Evolutionary conservation across 2,888 invertebrate species (phyloP), one percentile per base, ranked within the genome.

Genomic region (Cylindroiulus punctatus): DNA sequence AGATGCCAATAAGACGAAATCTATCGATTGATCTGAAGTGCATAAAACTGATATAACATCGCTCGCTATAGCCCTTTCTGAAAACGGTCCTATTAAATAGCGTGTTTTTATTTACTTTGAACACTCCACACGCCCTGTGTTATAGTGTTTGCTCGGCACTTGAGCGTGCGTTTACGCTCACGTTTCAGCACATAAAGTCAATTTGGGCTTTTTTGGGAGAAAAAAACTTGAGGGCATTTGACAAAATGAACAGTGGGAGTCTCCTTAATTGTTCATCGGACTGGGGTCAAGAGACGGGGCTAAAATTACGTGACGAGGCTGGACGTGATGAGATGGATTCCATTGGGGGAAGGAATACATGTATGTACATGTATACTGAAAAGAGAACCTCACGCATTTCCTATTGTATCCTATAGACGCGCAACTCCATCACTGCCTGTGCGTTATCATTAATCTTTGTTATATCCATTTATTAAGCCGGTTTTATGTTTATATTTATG

Each of bases 31-130:
- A n/a, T 52, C n/a, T 19, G 19, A 19, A 52, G 52, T 52, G n/a
- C 12, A 19, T 52, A 52, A 19, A 52, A 52, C 52, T n/a, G 52
- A 52, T 52, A 52, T 19, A 4, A n/a, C n/a, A n/a, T n/a, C 47
- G 47, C 17, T 5, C 14, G 14, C 47, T 5, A 2, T 0, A n/a
- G 52, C n/a, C 52, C 52, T 2, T 52, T n/a, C 52, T 19, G n/a
- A 52, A 52, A 19, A 52, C n/a, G 52, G 52, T 2, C n/a, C 52
- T 52, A 52, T 52, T 52, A 52, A 52, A n/a, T 52, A 52, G 52
- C 52, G n/a, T 52, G 52, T 52, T 52, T 52, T 52, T 52, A 52
- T 52, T 52, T 52, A 52, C 52, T n/a, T 52, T 52, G 52, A 52
- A n/a, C 52, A n/a, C 52, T 52, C 52, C 19, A 52, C 52, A 52